Evolutionary conservation across 2,797 vertebrate species (phyloP).

Genomic region (Sebastiscus tertius): DNA sequence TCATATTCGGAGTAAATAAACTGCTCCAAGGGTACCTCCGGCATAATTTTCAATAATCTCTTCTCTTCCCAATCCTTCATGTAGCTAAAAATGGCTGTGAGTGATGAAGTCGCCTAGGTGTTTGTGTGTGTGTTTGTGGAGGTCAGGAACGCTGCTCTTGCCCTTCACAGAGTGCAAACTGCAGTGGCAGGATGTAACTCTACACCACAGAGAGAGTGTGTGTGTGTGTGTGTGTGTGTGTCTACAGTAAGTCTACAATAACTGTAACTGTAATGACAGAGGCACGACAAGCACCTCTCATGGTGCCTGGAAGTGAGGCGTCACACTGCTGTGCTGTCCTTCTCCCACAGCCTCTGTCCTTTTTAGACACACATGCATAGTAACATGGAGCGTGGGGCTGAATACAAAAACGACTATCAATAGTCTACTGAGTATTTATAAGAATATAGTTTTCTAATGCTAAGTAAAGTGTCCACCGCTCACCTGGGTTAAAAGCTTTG

Average conservation of each 20-base stretch:
- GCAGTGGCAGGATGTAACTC: constrained; percentile 75
- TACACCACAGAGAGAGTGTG: constrained; percentile 55
- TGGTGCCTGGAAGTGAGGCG: constrained; percentile 53
- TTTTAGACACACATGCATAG: constrained; percentile 3
- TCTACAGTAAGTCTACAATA: constrained; percentile 44
- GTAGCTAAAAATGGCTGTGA: constrained; percentile 46
- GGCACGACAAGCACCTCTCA: constrained; percentile 47
- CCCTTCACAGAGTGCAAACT: constrained; percentile 74
- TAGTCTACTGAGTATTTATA: too few relatives aligned
- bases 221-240: constrained; percentile 6
- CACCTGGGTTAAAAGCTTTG: background rate
- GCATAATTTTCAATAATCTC: constrained; percentile 57
- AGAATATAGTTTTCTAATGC: background rate
- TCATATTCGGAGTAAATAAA: constrained; percentile 64
- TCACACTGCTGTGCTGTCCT: constrained; percentile 46
- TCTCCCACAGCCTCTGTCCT: constrained; percentile 21
- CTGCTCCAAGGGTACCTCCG: constrained; percentile 37
- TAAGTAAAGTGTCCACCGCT: background rate
- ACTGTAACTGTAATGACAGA: constrained; percentile 55
- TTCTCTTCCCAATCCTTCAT: constrained; percentile 25
- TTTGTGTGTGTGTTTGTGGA: constrained; percentile 55
- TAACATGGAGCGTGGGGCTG: background rate
- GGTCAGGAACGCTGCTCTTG: constrained; percentile 65
- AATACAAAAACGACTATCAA: background rate
- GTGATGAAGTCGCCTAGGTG: constrained; percentile 51